Base-by-base conservation (phyloP, 2,888 invertebrate genomes). In the Oconnorella tubifera region DNA sequence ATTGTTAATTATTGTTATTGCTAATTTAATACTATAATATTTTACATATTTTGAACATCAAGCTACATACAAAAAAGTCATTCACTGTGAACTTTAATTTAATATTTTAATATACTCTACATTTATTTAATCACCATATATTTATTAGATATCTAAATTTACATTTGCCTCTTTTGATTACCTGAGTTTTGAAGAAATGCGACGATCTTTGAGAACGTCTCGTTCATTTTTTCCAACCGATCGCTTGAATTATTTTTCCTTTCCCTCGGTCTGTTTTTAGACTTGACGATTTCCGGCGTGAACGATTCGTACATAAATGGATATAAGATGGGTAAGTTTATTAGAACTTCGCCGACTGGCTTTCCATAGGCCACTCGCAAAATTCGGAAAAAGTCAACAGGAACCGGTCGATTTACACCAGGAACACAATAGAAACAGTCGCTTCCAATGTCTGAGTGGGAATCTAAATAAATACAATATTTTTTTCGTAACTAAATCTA, bases 251-350 rank as follows among this genome's bases (percentile, higher is more conserved):
- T 33, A 29, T 27, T 29, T 28, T 33, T 55, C 14, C 23, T 31
- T 55, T 56, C 59, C n/a, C n/a, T n/a, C n/a, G n/a, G n/a, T n/a
- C n/a, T n/a, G n/a, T n/a, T n/a, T 23, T 60, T 50, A 19, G 56
- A 29, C 19, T 62, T 33, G 28, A 65, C 55, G 2, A 71, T 58
- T 33, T 68, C 70, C 6, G 72, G 72, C 14, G 62, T 67, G 57
- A 72, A 71, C 10, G 68, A 58, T 56, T 68, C 66, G 64, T 63
- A 72, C n/a, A 65, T 64, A 40, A 72, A 61, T 2, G 72, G 70
- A 6, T 53, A 40, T 29, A 61, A 31, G 6, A 27, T 25, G 3
- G 62, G 65, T 1, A 62, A 57, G 1, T 63, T 48, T 14, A 56
- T 48, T 27, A 65, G 51, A 33, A 65, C 61, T 10, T 23, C 33